Conservation (phyloP, 2,797 vertebrate genomes). For the Rhinatrema bivittatum region DNA sequence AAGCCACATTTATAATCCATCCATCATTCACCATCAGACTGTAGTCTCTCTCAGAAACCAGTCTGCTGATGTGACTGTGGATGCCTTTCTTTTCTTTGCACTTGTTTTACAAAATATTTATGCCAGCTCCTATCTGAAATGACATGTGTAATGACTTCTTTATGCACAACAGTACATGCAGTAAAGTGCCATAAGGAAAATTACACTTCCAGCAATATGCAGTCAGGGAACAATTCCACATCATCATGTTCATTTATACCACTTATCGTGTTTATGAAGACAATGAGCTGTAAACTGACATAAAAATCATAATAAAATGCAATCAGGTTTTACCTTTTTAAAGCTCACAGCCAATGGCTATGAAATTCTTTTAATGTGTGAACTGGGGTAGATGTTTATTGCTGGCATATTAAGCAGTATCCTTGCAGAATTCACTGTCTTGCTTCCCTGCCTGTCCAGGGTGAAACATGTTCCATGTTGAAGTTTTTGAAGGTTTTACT, state of each 20-base stretch:
- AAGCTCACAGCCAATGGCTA: slow-evolving; percentile 6
- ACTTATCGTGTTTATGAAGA: slow-evolving; percentile 38
- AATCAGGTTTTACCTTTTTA: slow-evolving; percentile 12
- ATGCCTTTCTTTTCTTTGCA: slow-evolving; percentile 8
- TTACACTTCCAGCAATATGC: slow-evolving; percentile 16
- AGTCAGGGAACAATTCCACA: slow-evolving; percentile 22
- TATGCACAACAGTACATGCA: slow-evolving; percentile 11
- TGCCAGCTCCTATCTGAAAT: slow-evolving; percentile 1
- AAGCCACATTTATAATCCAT: no score
- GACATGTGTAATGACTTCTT: slow-evolving; percentile 10
- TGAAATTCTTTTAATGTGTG: background rate
- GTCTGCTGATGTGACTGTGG: no score
- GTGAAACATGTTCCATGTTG: no score
- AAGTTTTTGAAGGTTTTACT: no score
- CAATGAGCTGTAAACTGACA: slow-evolving; percentile 23
- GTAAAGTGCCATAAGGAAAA: slow-evolving; percentile 33
- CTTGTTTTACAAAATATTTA: slow-evolving; percentile 4
- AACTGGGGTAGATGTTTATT: no score
- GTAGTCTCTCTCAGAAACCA: no score
- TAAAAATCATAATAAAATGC: slow-evolving; percentile 20
- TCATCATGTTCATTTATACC: slow-evolving; percentile 35
- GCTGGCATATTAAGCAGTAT: no score
- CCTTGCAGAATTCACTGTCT: no score
- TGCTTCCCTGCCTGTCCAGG: no score
- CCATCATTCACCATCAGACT: no score